Evolutionary conservation across 2,888 invertebrate genomes (phyloP).

Genomic region (Noctua janthe): DNA sequence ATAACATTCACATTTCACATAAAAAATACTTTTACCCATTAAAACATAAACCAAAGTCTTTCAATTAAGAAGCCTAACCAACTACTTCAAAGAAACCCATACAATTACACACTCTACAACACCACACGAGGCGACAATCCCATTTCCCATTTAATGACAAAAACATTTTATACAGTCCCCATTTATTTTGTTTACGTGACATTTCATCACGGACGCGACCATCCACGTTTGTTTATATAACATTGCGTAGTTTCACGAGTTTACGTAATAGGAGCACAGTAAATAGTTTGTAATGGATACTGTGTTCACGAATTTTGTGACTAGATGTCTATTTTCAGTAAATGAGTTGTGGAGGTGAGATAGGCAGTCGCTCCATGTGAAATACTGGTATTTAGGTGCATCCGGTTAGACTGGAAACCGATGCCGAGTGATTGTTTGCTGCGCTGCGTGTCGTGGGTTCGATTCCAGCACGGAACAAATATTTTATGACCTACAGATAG

Average conservation of each 20-base stretch:
- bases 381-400: neutral
- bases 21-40: neutral
- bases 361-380: too few relatives aligned
- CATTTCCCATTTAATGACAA: constrained; percentile 5
- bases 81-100: neutral
- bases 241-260: constrained; percentile 22
- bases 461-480: too few relatives aligned
- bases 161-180: constrained; percentile 7
- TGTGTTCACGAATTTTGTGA: neutral
- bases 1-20: neutral
- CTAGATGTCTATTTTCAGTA: neutral
- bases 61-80: neutral
- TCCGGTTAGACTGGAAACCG: neutral
- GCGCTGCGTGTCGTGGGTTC: too few relatives aligned
- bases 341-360: neutral
- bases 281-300: constrained; percentile 29
- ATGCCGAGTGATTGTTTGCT: too few relatives aligned
- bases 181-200: constrained; percentile 56
- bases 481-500: too few relatives aligned
- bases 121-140: constrained; percentile 5
- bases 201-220: constrained; percentile 26
- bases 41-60: neutral
- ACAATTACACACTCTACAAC: constrained; percentile 10
- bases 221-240: constrained; percentile 26
- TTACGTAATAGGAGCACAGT: constrained; percentile 19